Evolutionary conservation across 2,113 vertebrate species (phyloP).

Genomic region (Stigmatopora nigra): DNA sequence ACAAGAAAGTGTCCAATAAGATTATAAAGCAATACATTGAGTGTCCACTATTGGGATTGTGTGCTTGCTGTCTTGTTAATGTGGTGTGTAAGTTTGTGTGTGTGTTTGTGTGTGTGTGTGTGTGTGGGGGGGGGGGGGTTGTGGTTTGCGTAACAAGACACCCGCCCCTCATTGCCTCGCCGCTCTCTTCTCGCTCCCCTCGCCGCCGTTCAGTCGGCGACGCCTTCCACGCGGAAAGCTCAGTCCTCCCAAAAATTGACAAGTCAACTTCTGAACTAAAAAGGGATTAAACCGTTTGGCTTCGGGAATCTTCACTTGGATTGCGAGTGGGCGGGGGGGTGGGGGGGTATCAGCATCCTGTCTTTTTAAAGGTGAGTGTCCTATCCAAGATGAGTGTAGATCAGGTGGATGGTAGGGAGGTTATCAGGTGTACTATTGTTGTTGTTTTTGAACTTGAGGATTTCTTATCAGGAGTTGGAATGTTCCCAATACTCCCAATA

Average conservation of each 20-base stretch:
- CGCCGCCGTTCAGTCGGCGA: slow-evolving; percentile 51
- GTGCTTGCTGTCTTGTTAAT: slow-evolving; percentile 49
- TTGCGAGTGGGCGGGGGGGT: not conserved
- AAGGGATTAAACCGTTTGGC: not conserved
- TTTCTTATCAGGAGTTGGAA: not conserved
- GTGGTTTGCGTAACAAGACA: slow-evolving; percentile 71
- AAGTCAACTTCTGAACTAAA: too few relatives aligned
- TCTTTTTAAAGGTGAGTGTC: slow-evolving; percentile 50
- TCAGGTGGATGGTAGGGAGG: not conserved
- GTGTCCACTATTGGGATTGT: not conserved
- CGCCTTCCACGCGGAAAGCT: slow-evolving; percentile 57
- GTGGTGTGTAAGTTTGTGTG: slow-evolving; percentile 8
- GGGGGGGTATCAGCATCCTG: slow-evolving; percentile 20
- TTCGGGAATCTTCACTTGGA: slow-evolving; percentile 18
- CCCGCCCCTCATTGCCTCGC: slow-evolving; percentile 63
- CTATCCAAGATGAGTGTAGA: not conserved
- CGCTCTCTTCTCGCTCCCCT: slow-evolving; percentile 49
- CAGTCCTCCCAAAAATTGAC: slow-evolving; percentile 24
- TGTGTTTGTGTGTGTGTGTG: slow-evolving; percentile 25
- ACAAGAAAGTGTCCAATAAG: too few relatives aligned
- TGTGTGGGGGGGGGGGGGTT: slow-evolving; percentile 29
- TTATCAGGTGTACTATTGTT: slow-evolving; percentile 57
- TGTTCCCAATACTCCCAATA: not conserved
- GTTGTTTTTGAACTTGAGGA: not conserved
- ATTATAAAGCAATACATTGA: not conserved